Evolutionary conservation across 2,113 vertebrate genomes (phyloP).

Genomic region (Merops nubicus): DNA sequence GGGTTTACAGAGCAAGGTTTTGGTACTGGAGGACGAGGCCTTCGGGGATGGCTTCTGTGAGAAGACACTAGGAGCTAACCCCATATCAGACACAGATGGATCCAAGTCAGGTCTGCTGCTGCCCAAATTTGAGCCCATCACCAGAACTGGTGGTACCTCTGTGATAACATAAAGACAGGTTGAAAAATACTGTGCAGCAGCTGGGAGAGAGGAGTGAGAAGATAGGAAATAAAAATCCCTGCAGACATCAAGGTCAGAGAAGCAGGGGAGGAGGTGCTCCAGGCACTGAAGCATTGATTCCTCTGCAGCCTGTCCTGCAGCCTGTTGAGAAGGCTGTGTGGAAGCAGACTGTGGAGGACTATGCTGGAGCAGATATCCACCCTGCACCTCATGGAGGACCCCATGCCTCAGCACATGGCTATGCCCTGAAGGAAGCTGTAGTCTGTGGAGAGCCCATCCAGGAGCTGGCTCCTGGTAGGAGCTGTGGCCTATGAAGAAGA

Average conservation of each 20-base stretch:
- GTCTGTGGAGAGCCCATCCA: fast-evolving
- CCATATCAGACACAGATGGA: fast-evolving
- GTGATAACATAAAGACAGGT: neutral
- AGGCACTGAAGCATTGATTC: neutral
- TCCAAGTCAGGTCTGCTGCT: neutral
- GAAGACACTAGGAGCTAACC: neutral
- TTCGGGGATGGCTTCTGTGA: neutral
- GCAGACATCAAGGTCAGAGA: neutral
- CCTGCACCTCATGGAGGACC: neutral
- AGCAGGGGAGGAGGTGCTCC: neutral
- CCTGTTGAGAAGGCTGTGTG: neutral
- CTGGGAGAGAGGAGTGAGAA: neutral
- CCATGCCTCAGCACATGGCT: neutral
- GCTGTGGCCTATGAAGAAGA: neutral
- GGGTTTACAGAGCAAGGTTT: neutral
- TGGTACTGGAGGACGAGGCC: fast-evolving
- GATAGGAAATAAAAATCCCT: neutral
- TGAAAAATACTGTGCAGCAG: neutral
- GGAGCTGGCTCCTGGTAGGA: neutral
- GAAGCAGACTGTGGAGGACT: neutral
- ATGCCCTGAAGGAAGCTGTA: neutral
- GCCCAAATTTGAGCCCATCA: neutral
- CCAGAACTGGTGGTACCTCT: neutral
- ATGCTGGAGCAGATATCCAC: neutral
- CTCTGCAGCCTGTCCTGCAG: too few species aligned